A percentile compares a stretch with the other conserved stretches of the same genome.
These are phyloP conservation scores for Cottoperca gobio DNA, from an alignment of 2,797 vertebrate species.

Conservation along the genomic window DNA sequence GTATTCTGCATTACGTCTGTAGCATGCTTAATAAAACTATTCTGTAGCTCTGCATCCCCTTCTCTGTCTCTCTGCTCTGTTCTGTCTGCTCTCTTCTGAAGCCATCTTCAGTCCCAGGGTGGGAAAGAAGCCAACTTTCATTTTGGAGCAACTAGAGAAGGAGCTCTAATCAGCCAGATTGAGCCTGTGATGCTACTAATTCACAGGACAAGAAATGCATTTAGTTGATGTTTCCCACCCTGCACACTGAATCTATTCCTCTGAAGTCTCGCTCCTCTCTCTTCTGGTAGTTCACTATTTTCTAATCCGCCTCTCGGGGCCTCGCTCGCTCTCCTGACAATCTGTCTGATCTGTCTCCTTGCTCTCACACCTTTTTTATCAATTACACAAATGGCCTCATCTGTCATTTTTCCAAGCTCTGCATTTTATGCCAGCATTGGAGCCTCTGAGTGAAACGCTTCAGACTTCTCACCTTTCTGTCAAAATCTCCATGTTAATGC, in stretches of 20 bases:
- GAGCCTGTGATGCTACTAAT: conserved; percentile 51
- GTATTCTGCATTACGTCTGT: conserved; percentile 92
- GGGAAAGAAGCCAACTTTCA: conserved; percentile 79
- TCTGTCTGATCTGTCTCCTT: conserved; percentile 45
- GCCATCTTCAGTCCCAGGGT: conserved; percentile 87
- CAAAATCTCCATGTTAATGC: no score
- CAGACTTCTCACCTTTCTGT: no score
- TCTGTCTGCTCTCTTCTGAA: conserved; percentile 85
- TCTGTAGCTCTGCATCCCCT: conserved; percentile 93
- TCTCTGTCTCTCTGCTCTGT: conserved; percentile 85
- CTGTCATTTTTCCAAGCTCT: conserved; percentile 28
- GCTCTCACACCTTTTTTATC: conserved; percentile 46
- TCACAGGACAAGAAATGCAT: conserved; percentile 48
- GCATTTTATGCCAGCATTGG: conserved; percentile 15
- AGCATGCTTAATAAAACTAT: conserved; percentile 99
- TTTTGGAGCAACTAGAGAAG: conserved; percentile 51
- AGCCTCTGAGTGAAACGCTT: background rate
- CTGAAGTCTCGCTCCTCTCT: conserved; percentile 85
- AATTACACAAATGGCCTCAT: conserved; percentile 35
- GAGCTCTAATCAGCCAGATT: conserved; percentile 44
- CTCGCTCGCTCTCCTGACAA: conserved; percentile 79
- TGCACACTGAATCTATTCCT: conserved; percentile 86
- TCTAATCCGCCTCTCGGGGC: conserved; percentile 86
- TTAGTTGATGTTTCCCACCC: conserved; percentile 85
- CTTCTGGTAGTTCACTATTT: conserved; percentile 78